Base-by-base conservation (phyloP, 2,797 vertebrate genomes). In the Oreortyx pictus region DNA sequence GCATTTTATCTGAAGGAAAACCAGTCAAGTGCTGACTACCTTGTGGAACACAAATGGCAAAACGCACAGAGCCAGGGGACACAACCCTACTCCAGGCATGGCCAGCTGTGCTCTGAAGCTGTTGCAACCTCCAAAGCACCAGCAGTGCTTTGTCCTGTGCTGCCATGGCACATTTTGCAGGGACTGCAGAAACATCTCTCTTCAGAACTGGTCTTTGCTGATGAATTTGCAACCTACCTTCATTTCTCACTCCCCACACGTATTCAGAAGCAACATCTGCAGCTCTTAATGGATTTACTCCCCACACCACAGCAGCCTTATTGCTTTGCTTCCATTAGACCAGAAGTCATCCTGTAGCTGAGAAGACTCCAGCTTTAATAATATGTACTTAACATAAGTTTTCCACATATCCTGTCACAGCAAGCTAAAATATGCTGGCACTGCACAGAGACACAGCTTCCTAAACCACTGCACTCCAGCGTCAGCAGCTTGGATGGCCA, bases 401-500 rank as follows among this genome's bases (percentile, higher is more conserved):
- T 80, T 77, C 52, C 41, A 33, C 49, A 44, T 52, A 68, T 47
- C 68, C 78, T 85, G 65, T 82, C 39, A 33, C 65, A 71, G 46
- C 75, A 56, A 76, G 49, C 33, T 70, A 61, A 80, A 88, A 65
- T 23, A 82, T 39, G 54, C 64, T 90, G 52, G 61, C 14, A 0
- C 37, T 50, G 78, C 39, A 35, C 77, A 80, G 72, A 76, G 77
- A 89, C 44, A 19, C 61, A 88, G 25, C 84, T 77, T 91, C 78
- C 70, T 70, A 90, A 95, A 61, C 61, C 62, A 64, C 44, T 62
- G 57, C 62, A 70, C 37, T 62, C 66, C 72, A 82, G 50, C 73
- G 70, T 89, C 92, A 94, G 84, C 90, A 77, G 86, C 88, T 66
- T 56, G 41, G 39, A 41, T 3, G 31, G 31, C 94, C 88, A 71